phyloP scores from a whole-genome alignment of 2,113 vertebrate genomes.

The Dolichotis patagonum region DNA sequence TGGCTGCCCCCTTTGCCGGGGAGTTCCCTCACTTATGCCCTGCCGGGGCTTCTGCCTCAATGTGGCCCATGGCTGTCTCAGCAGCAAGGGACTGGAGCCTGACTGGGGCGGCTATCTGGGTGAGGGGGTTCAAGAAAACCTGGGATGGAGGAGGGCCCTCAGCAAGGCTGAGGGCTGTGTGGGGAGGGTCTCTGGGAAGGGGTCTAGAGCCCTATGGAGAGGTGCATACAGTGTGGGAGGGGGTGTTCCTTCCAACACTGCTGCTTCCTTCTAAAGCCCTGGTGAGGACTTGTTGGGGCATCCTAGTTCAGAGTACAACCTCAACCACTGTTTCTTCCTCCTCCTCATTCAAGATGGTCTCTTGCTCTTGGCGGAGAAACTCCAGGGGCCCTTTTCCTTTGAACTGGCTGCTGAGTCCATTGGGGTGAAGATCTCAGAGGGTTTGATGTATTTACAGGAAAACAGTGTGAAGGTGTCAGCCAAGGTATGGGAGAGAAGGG shows the following conservation, averaged over 20 bases:
- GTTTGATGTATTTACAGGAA: constrained; percentile 93
- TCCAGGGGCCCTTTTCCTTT: constrained; percentile 93
- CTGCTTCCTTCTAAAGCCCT: not conserved
- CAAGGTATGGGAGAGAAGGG: constrained; percentile 85
- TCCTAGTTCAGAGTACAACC: not conserved
- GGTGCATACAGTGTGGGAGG: not conserved
- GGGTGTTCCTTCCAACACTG: not conserved
- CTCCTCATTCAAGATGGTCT: constrained; percentile 87
- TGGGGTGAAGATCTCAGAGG: constrained; percentile 93
- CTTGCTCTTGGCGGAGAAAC: constrained; percentile 90
- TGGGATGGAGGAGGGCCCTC: not conserved
- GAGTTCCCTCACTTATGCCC: constrained; percentile 88
- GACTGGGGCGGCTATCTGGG: constrained; percentile 94
- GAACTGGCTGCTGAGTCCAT: constrained; percentile 92
- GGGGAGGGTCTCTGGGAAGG: not conserved
- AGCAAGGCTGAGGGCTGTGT: not conserved
- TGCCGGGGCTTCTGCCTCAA: constrained; percentile 94
- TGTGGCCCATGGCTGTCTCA: constrained; percentile 93
- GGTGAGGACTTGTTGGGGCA: not conserved
- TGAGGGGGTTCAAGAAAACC: constrained; percentile 75
- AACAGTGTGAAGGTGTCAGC: constrained; percentile 90
- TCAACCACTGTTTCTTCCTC: not conserved
- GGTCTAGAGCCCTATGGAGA: not conserved
- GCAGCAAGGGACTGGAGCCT: constrained; percentile 89
- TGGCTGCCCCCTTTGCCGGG: constrained; percentile 92